Base-by-base conservation (phyloP, 2,888 invertebrate species). In the Allacma fusca region DNA sequence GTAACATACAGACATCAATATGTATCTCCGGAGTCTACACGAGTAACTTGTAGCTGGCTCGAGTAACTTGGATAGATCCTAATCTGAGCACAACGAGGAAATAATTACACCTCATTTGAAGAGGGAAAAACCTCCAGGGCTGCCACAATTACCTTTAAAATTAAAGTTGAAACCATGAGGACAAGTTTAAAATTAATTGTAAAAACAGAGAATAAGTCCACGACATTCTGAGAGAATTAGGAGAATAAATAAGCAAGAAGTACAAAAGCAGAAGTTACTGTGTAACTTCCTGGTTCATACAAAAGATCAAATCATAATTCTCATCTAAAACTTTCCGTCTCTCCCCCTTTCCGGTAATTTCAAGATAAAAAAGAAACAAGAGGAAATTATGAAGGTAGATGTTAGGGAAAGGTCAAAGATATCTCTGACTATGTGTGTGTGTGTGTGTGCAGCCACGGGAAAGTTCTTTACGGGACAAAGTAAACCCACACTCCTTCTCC, bases 241-340 rank as follows among this genome's bases (percentile, higher is more conserved):
- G n/a, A n/a, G n/a, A n/a, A n/a, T n/a, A n/a, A n/a, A 34, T 9
- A 34, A 34, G 34, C 34, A 34, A 34, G 34, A 34, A 9, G 34
- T 34, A 34, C 5, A 34, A 34, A 34, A 34, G 9, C 5, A 9
- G 34, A 34, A 34, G 9, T 34, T 34, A 9, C 34, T 34, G 5
- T 34, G 34, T 34, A 9, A 9, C 34, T 34, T 34, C 34, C n/a
- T 2, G 9, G 2, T 16, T 40, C 13, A 40, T 13, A 40, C 40
- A 40, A 50, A n/a, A 50, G 50, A 50, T 50, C 19, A 50, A 50
- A 50, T 50, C 16, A 50, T 50, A 50, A 50, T 50, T 50, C n/a
- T 50, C 50, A 50, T 50, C 50, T n/a, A 50, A n/a, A n/a, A 50
- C 50, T 50, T 50, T 50, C 9, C 5, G 16, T 5, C 16, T 16